Base-by-base conservation (phyloP, 1,140 invertebrate genomes). In the Drosophila subpulchrella region DNA sequence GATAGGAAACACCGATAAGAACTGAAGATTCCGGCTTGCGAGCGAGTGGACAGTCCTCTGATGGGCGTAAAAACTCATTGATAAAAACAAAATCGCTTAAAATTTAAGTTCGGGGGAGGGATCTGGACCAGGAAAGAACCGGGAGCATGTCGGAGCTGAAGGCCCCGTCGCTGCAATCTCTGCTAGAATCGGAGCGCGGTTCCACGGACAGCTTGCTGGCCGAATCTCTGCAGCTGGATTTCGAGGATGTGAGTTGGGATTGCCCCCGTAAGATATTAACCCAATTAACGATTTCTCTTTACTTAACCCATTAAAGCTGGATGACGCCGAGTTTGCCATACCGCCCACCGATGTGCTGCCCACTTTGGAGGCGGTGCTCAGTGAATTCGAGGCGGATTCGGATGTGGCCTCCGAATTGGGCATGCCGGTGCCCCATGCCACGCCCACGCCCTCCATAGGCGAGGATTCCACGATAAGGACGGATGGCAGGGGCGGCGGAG, bases 321-420 rank as follows among this genome's bases (percentile, higher is more conserved):
- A 97, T 93, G 96, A 97, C 93, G 94, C 94, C 27, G 97, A 97
- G 92, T 97, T 96, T 93, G 95, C 96, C 73, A 95, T 97, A 86
- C 97, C 97, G 53, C 94, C 95, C 42, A 94, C 97, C 55, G 95
- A 95, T 56, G 94, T 95, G 84, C 93, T 96, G 70, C 97, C 96
- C n/a, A 96, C 97, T 0, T 93, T 98, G 75, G 97, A 98, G 91
- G 97, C 96, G 85, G 97, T 97, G 82, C 92, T 98, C 38, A 97
- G 96, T 93, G 96, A 97, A 81, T 94, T 94, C 76, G 95, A 96
- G 90, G 94, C 93, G 63, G 94, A 94, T 53, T 94, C 93, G 41
- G 93, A 93, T 92, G 90, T 93, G 93, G 68, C 94, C 75, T 95
- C 94, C 75, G 93, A 93, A 75, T 63, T 86, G 15, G 93, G 92